Conservation (phyloP, 2,113 vertebrate genomes). For the Oreochromis aureus region DNA sequence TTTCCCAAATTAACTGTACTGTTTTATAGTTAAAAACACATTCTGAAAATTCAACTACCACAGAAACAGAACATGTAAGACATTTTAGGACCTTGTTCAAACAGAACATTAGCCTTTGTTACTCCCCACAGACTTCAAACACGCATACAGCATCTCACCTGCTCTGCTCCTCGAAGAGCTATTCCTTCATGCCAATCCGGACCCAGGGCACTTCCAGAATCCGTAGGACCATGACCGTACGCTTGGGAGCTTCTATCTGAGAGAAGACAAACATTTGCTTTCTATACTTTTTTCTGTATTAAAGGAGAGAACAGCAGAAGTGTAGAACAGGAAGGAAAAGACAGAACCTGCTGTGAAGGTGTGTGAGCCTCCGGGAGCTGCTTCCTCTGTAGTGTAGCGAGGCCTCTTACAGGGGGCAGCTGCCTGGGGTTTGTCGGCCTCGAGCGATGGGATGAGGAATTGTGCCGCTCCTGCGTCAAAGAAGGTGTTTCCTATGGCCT, state of each 20-base stretch:
- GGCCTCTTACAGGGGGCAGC: slow-evolving; percentile 77
- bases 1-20: not conserved
- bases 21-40: not conserved
- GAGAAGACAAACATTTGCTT: not conserved
- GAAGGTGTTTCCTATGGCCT: slow-evolving; percentile 93
- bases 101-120: not conserved
- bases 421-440: slow-evolving; percentile 62
- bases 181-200: slow-evolving; percentile 93
- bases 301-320: not conserved
- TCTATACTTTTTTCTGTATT: not conserved
- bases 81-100: not conserved
- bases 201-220: slow-evolving; percentile 86
- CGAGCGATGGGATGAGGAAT: slow-evolving; percentile 85
- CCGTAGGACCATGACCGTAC: not conserved
- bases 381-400: slow-evolving; percentile 77
- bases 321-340: not conserved
- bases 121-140: not conserved
- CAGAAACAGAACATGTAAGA: not conserved
- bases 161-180: slow-evolving; percentile 78
- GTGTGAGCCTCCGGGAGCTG: not conserved
- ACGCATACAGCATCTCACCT: slow-evolving; percentile 63
- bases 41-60: not conserved
- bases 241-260: slow-evolving; percentile 58
- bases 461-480: slow-evolving; percentile 94
- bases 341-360: slow-evolving; percentile 65